Evolutionary conservation across 2,888 invertebrate species (phyloP).

Genomic region (Mechanitis messenoides): DNA sequence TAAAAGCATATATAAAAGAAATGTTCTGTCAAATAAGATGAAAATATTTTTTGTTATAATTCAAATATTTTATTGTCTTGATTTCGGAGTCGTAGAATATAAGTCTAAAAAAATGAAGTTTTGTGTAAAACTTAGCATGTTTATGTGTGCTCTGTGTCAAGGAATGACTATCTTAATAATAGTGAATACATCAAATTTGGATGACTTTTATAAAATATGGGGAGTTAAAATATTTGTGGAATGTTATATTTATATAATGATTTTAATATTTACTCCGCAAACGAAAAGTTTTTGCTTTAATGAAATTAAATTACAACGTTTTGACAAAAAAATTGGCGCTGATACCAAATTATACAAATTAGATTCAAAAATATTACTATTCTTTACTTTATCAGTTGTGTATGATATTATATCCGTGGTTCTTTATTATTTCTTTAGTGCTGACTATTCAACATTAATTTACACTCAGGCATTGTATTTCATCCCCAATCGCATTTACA

Average conservation of each 20-base stretch:
- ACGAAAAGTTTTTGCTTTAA: neutral
- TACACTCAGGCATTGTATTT: neutral
- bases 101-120: neutral
- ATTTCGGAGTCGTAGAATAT: neutral
- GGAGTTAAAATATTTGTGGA: neutral
- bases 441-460: neutral
- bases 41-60: slow-evolving; percentile 1
- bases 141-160: neutral
- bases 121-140: neutral
- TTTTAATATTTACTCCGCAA: neutral
- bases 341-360: neutral
- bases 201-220: neutral
- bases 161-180: neutral
- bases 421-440: neutral
- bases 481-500: neutral
- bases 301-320: slow-evolving; percentile 1
- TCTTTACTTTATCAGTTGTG: neutral
- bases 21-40: neutral
- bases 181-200: neutral
- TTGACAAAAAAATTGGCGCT: neutral
- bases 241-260: neutral
- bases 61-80: neutral
- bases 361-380: neutral
- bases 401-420: neutral
- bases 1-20: too few species aligned